Evolutionary conservation across 2,797 vertebrate species (phyloP), one percentile per base, ranked within the genome.

Genomic region (Rhinichthys osculus): DNA sequence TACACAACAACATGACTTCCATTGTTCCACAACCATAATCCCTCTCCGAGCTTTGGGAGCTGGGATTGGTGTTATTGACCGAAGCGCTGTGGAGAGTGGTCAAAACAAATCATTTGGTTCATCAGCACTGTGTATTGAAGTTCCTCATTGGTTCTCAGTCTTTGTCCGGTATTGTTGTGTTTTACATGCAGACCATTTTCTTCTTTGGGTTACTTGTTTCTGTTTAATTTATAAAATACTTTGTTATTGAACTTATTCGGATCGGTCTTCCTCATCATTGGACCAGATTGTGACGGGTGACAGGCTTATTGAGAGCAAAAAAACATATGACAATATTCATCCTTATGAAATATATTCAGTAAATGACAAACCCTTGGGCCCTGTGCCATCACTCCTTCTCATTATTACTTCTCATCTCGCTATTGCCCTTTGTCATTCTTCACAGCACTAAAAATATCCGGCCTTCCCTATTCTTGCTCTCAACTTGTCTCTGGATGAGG

Each of bases 61-160:
- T 94, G 90, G 90, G 92, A 92, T 86, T 86, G 91, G 82, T 89
- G 44, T 89, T 90, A 91, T 90, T 94, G 93, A 91, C 90, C 89
- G 90, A 88, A 85, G 87, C 30, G 71, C 89, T 85, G 47, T 66
- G 23, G 85, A 86, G 52, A 84, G 52, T 86, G 85, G 92, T 92
- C 91, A 89, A 90, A 90, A 89, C 90, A 90, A 89, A 16, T 50
- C 3, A 2, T 59, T n/a, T 59, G 3, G 9, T n/a, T n/a, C 23
- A n/a, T 59, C 23, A n/a, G 57, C 23, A 23, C 57, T 59, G 54
- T 57, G 54, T n/a, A 59, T 10, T 59, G 9, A n/a, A 59, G 21
- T 59, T 57, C 54, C 21, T 57, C 8, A 23, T 10, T 57, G 17
- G 50, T 52, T 52, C 50, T 52, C 50, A 17, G 5, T 52, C 14